Percentiles rank a stretch among this genome's conserved stretches.
These are phyloP conservation scores for Saxidomus purpurata DNA, from an alignment of 1,140 invertebrate species.

Conservation along the genomic window DNA sequence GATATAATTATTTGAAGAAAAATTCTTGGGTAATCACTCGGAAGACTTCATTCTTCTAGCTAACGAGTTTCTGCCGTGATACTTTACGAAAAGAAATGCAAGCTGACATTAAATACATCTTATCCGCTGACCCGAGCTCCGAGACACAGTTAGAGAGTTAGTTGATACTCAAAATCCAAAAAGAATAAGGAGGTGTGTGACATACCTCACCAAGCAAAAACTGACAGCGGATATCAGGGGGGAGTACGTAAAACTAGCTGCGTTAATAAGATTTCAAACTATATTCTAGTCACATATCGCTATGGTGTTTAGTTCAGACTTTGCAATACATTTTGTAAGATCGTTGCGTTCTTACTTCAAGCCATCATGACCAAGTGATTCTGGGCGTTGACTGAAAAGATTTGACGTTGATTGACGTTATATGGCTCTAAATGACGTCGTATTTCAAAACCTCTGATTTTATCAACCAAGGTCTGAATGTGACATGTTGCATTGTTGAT, in stretches of 20 bases:
- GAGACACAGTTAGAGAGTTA: background rate
- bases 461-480: too few relatives aligned
- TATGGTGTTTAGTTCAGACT: too few relatives aligned
- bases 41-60: background rate
- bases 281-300: too few relatives aligned
- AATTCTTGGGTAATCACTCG: constrained; percentile 6
- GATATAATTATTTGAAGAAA: constrained; percentile 28
- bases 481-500: too few relatives aligned
- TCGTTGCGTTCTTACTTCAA: too few relatives aligned
- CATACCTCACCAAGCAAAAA: constrained; percentile 11
- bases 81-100: background rate
- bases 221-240: background rate
- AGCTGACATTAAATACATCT: constrained; percentile 17
- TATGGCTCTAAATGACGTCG: too few relatives aligned
- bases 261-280: too few relatives aligned
- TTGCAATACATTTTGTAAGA: too few relatives aligned
- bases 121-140: constrained; percentile 29
- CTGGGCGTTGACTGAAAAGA: too few relatives aligned
- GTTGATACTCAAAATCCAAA: background rate
- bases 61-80: constrained; percentile 34
- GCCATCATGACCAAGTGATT: too few relatives aligned
- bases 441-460: too few relatives aligned
- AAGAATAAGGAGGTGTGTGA: constrained; percentile 21
- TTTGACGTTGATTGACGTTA: too few relatives aligned
- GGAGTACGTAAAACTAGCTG: background rate